phyloP scores from a whole-genome alignment of 2,888 invertebrate genomes.

The Lithophane semibrunnea region DNA sequence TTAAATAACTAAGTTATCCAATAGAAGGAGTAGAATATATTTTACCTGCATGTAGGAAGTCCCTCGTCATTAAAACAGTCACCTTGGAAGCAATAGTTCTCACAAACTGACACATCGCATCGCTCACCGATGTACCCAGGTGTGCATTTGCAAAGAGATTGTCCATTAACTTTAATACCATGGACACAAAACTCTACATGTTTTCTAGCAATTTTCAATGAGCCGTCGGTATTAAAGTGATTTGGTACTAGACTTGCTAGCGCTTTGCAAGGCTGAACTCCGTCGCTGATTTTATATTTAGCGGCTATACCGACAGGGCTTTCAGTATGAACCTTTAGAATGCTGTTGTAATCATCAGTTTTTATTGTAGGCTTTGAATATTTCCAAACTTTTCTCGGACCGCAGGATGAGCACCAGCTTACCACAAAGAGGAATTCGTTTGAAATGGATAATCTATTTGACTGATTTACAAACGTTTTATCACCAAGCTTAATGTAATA shows the following conservation, averaged over 20 bases:
- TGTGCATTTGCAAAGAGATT: conserved; percentile 8
- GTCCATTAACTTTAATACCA: not conserved
- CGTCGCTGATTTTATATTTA: no score
- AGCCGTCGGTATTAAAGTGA: not conserved
- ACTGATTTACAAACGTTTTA: no score
- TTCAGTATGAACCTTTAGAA: no score
- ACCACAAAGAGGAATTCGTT: no score
- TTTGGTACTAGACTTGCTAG: not conserved
- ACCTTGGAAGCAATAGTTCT: not conserved
- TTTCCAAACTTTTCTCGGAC: no score
- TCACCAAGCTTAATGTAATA: no score
- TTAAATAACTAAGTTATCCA: fast-evolving
- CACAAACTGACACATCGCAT: conserved; percentile 4
- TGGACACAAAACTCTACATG: not conserved
- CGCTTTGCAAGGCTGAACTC: no score
- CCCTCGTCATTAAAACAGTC: not conserved
- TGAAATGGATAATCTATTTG: no score
- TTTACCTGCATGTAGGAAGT: conserved; percentile 1
- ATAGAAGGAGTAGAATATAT: not conserved
- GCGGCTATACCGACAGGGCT: no score
- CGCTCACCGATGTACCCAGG: not conserved
- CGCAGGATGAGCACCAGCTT: no score
- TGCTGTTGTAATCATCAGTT: no score
- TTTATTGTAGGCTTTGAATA: no score
- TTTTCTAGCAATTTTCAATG: not conserved